Conservation (phyloP, 1,140 invertebrate genomes). For the Cylas formicarius region DNA sequence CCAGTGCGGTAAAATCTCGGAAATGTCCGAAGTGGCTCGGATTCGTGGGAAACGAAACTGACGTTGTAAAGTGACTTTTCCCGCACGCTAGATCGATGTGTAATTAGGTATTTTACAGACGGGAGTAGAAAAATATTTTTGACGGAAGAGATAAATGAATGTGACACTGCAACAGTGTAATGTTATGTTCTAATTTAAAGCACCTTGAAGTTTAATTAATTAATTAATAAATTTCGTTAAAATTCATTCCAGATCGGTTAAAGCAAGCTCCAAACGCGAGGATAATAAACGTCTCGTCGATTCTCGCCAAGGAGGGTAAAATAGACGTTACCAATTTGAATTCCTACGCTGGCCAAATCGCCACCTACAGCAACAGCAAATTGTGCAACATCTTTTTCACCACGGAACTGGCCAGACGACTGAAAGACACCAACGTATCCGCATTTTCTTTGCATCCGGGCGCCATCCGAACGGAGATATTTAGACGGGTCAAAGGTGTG, state of each 20-base stretch:
- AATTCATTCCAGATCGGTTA: slow-evolving; percentile 51
- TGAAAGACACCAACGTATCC: slow-evolving; percentile 45
- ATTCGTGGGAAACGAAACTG: too few species aligned
- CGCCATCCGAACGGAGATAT: slow-evolving; percentile 36
- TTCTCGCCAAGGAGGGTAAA: slow-evolving; percentile 50
- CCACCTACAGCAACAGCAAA: slow-evolving; percentile 59
- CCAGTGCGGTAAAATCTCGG: too few species aligned
- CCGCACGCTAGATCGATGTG: too few species aligned
- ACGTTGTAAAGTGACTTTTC: too few species aligned
- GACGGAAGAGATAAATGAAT: too few species aligned
- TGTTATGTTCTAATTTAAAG: too few species aligned
- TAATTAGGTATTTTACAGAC: too few species aligned
- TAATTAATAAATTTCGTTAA: too few species aligned
- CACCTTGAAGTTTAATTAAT: too few species aligned
- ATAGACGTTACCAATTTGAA: slow-evolving; percentile 61
- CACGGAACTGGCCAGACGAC: slow-evolving; percentile 49
- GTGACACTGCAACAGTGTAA: too few species aligned
- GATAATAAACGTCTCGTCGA: slow-evolving; percentile 63
- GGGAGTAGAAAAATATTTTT: too few species aligned
- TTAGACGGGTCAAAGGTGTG: slow-evolving; percentile 24
- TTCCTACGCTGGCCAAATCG: slow-evolving; percentile 8
- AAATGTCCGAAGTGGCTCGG: too few species aligned
- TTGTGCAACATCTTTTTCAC: slow-evolving; percentile 62
- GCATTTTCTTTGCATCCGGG: slow-evolving; percentile 37
- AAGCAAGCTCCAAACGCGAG: slow-evolving; percentile 50